These are phyloP conservation scores for Nyctibius grandis DNA, from an alignment of 2,797 vertebrate genomes.

Conservation along the genomic window DNA sequence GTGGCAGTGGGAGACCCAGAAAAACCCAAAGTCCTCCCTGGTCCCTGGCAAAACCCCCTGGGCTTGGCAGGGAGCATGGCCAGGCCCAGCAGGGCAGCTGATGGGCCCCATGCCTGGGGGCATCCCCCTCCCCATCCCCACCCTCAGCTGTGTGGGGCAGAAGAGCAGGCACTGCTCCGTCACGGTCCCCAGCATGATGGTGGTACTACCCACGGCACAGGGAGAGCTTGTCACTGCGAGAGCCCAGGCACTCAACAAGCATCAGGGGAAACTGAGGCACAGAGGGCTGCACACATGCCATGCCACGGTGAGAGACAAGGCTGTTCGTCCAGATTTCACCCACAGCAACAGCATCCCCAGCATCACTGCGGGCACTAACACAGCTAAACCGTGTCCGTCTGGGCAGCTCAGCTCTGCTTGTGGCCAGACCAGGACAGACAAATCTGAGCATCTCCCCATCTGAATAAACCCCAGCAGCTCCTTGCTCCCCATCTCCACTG, in stretches of 20 bases:
- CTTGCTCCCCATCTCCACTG: background rate
- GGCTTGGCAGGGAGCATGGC: background rate
- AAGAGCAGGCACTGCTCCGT: rapidly evolving
- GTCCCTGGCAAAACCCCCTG: background rate
- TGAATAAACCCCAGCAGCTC: background rate
- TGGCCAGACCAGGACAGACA: background rate
- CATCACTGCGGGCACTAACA: background rate
- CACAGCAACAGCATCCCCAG: background rate
- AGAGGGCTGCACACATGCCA: rapidly evolving
- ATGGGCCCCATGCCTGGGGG: background rate
- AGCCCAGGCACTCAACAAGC: rapidly evolving
- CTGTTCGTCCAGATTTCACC: background rate
- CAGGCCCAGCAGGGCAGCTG: background rate
- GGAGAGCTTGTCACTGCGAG: rapidly evolving
- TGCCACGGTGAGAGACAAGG: rapidly evolving
- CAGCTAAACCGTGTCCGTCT: background rate
- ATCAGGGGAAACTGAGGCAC: background rate
- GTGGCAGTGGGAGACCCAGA: slow-evolving; percentile 25
- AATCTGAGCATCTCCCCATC: background rate
- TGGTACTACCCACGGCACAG: background rate
- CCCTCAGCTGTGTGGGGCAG: background rate
- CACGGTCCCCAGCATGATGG: rapidly evolving
- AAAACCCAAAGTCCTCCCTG: background rate
- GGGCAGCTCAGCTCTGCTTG: background rate
- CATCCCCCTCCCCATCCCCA: background rate